Evolutionary conservation across 2,797 vertebrate species (phyloP).

Genomic region (Oceanodroma leucorhoa): DNA sequence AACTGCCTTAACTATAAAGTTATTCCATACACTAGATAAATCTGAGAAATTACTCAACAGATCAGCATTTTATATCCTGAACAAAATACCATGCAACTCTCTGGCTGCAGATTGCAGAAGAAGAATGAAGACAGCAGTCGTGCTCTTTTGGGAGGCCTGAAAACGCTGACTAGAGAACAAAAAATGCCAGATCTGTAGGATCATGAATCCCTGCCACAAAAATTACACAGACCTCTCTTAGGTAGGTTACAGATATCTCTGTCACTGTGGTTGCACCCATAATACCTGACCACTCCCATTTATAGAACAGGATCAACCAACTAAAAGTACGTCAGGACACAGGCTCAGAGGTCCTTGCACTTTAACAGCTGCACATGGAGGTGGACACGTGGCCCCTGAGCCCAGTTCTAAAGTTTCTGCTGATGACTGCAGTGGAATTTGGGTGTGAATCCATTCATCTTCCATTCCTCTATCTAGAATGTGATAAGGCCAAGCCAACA

Average conservation of each 20-base stretch:
- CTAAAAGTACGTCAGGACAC: neutral
- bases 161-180: neutral
- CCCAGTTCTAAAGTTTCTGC: slow-evolving; percentile 12
- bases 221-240: neutral
- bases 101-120: neutral
- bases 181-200: neutral
- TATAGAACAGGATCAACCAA: neutral
- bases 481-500: slow-evolving; percentile 1
- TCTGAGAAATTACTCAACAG: neutral
- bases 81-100: neutral
- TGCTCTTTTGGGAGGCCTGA: neutral
- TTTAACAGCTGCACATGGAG: neutral
- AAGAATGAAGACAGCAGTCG: accelerated
- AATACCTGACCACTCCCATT: neutral
- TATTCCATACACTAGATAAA: neutral
- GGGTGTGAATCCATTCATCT: slow-evolving; percentile 12
- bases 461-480: neutral
- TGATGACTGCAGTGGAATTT: slow-evolving; percentile 16
- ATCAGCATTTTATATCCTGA: neutral
- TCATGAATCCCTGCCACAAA: neutral
- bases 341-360: neutral
- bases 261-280: neutral
- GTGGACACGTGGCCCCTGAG: neutral
- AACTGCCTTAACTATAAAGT: neutral
- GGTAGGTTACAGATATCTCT: neutral